Conservation (phyloP, 2,797 vertebrate genomes). For the Phylloscopus collybita region DNA sequence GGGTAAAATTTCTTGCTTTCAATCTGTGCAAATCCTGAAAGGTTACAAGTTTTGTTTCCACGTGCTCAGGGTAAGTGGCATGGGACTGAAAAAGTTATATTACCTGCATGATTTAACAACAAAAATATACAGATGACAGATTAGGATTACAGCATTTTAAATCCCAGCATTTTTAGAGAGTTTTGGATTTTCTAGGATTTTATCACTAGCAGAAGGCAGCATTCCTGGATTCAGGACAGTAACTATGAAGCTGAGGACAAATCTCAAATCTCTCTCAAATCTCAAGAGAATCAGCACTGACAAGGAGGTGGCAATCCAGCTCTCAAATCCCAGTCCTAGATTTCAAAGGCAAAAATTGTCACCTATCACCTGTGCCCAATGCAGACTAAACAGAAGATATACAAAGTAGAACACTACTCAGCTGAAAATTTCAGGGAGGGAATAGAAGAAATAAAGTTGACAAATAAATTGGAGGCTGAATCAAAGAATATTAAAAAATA, state of each 20-base stretch:
- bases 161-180: not conserved
- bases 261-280: no score
- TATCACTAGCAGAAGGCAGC: not conserved
- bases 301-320: not conserved
- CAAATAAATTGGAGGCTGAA: not conserved
- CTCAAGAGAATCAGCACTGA: not conserved
- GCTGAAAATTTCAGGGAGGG: not conserved
- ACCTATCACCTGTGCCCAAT: not conserved
- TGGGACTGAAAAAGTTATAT: not conserved
- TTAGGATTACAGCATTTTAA: not conserved
- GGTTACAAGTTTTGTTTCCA: not conserved
- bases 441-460: not conserved
- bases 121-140: not conserved
- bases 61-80: accelerated
- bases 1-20: not conserved
- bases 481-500: not conserved
- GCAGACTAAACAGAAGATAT: not conserved
- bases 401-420: not conserved
- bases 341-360: not conserved
- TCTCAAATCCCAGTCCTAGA: not conserved
- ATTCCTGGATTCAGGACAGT: not conserved
- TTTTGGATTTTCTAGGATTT: not conserved
- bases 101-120: accelerated
- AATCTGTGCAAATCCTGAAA: not conserved
- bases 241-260: not conserved